Percentiles rank a stretch among this genome's conserved stretches.
Evolutionary conservation across 2,113 vertebrate genomes (phyloP).

Genomic region (Nematolebias whitei): DNA sequence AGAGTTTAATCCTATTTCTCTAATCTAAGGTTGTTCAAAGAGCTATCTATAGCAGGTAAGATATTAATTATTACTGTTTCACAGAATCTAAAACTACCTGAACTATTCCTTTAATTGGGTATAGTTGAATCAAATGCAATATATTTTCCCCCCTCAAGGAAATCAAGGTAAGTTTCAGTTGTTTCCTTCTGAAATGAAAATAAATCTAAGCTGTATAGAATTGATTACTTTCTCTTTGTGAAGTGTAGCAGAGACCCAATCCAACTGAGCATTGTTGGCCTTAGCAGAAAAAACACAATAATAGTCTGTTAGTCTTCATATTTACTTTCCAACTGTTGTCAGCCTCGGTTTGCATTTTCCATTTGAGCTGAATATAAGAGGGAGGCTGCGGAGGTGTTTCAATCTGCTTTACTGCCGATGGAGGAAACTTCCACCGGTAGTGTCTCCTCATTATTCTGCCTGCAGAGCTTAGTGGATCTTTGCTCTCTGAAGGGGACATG

Average conservation of each 20-base stretch:
- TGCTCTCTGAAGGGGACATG: constrained; percentile 31
- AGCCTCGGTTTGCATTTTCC: constrained; percentile 33
- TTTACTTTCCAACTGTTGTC: constrained; percentile 48
- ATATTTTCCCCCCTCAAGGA: constrained; percentile 13
- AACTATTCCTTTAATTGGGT: constrained; percentile 3
- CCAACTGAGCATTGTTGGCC: constrained; percentile 33
- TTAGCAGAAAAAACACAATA: constrained; percentile 24
- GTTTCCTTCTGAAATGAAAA: constrained; percentile 30
- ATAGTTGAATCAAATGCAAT: constrained; percentile 11
- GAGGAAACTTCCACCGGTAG: constrained; percentile 49
- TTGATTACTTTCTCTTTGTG: constrained; percentile 7
- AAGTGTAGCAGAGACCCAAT: constrained; percentile 22
- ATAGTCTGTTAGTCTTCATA: constrained; percentile 42
- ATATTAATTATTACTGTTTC: too few relatives aligned
- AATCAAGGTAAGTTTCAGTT: constrained; percentile 12
- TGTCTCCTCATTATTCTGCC: constrained; percentile 58
- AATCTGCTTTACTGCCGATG: constrained; percentile 42
- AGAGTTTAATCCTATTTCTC: too few relatives aligned
- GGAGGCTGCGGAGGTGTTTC: constrained; percentile 41
- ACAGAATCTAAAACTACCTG: too few relatives aligned
- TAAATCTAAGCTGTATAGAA: neutral
- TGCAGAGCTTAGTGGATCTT: constrained; percentile 42
- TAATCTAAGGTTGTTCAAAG: too few relatives aligned
- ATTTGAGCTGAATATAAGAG: constrained; percentile 37
- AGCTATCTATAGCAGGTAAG: too few relatives aligned